Conservation (phyloP, 2,113 vertebrate genomes). For the Anolis carolinensis region DNA sequence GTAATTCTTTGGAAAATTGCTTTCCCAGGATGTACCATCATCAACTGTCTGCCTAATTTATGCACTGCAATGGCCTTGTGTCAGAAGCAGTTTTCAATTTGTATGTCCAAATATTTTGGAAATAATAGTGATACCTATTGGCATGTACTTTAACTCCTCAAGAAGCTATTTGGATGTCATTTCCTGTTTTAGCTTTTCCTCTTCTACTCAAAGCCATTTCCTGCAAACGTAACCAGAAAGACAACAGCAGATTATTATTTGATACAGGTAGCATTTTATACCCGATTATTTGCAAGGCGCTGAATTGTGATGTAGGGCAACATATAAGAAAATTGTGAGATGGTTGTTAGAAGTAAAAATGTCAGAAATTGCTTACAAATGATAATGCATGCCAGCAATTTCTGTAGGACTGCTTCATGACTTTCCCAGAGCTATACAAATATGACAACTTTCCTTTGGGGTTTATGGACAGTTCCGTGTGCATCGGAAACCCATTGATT, state of each 20-base stretch:
- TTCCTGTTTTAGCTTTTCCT: background rate
- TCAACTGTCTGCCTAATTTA: background rate
- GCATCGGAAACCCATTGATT: background rate
- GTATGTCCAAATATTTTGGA: background rate
- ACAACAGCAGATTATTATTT: background rate
- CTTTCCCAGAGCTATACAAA: background rate
- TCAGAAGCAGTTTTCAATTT: background rate
- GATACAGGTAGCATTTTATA: background rate
- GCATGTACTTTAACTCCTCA: background rate
- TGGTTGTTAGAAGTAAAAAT: background rate
- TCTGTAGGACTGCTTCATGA: background rate
- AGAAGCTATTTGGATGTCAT: background rate
- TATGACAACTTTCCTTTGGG: background rate
- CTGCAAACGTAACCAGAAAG: background rate
- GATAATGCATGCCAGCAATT: background rate
- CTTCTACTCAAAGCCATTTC: background rate
- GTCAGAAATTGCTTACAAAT: background rate
- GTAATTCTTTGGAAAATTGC: conserved; percentile 33
- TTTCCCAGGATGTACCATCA: background rate
- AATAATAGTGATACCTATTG: background rate
- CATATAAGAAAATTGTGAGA: background rate
- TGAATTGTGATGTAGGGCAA: background rate
- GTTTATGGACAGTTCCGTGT: background rate
- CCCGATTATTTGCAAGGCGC: background rate
- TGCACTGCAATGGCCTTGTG: conserved; percentile 1